Evolutionary conservation across 2,888 invertebrate species (phyloP).

Genomic region (Plusia festucae): DNA sequence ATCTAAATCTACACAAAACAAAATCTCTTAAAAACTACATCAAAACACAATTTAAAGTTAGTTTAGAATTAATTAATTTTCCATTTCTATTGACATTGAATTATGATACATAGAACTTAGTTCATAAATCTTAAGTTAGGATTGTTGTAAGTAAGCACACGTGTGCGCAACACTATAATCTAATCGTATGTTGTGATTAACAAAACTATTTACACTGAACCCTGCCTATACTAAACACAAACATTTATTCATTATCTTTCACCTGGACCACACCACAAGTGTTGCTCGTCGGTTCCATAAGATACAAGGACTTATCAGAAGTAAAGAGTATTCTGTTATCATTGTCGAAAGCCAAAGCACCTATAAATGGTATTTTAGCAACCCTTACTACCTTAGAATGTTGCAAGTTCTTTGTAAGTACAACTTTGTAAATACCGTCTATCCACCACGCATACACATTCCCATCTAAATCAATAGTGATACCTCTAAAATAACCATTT

Average conservation of each 20-base stretch:
- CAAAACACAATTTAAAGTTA: not conserved
- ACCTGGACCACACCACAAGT: conserved; percentile 47
- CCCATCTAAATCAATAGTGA: conserved; percentile 76
- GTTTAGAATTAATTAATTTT: not conserved
- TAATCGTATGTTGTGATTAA: not conserved
- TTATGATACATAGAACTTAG: too few species aligned
- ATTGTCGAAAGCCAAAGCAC: conserved; percentile 79
- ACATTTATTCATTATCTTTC: not conserved
- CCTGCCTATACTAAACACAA: not conserved
- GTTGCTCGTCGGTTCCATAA: conserved; percentile 60
- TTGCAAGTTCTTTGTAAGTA: conserved; percentile 66
- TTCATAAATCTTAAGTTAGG: not conserved
- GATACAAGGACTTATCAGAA: conserved; percentile 69
- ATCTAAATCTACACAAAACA: conserved; percentile 15
- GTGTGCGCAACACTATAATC: not conserved
- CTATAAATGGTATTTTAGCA: conserved; percentile 70
- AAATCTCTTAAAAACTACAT: not conserved
- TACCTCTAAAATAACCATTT: conserved; percentile 78
- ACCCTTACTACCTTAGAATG: conserved; percentile 71
- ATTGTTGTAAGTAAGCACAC: not conserved
- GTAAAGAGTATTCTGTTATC: conserved; percentile 79
- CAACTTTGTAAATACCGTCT: conserved; percentile 79
- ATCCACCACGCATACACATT: conserved; percentile 82
- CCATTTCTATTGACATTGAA: not conserved
- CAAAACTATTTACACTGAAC: not conserved